Evolutionary conservation across 2,113 vertebrate genomes (phyloP), one percentile per base, ranked within the genome.

Genomic region (Spea bombifrons): DNA sequence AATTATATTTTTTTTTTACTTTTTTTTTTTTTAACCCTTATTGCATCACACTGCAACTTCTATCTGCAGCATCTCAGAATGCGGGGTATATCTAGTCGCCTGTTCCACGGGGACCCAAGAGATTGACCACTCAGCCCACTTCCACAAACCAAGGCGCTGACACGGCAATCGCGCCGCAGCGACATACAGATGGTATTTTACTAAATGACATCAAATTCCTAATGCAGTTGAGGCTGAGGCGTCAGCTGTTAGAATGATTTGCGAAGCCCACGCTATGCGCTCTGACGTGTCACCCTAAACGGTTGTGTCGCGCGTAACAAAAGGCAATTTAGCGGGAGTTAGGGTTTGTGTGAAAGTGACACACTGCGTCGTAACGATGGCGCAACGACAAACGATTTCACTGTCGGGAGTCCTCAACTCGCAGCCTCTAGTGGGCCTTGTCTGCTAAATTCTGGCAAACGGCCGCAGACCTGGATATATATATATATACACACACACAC

Each of bases 251-350:
- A 64, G 30, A 64, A 64, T 16, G 61, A 64, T 64, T 64, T 64
- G 61, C 5, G 49, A 69, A 69, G 12, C 46, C 4, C 46, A 49
- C 5, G 49, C 12, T 7, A 69, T 4, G 15, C 15, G 49, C 69
- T 67, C 59, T 48, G 45, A 69, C 53, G 17, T 30, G n/a, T 76
- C 66, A 16, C 46, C 15, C 3, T 50, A 48, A 76, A 69, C 10
- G 10, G 75, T 76, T 68, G 57, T 57, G 66, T 69, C 66, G 43
- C 44, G n/a, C 48, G 52, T 70, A 61, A 76, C 53, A 57, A 43
- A 30, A 61, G 66, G 69, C 43, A 75, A 76, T 59, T 49, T 16
- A 46, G 45, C 75, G 69, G 17, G 66, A 48, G 66, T 76, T 65
- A 48, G 65, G 52, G 47, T 47, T 61, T 59, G 50, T 30, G 66